Conservation (phyloP, 2,888 invertebrate genomes). For the Nysson spinosus region DNA sequence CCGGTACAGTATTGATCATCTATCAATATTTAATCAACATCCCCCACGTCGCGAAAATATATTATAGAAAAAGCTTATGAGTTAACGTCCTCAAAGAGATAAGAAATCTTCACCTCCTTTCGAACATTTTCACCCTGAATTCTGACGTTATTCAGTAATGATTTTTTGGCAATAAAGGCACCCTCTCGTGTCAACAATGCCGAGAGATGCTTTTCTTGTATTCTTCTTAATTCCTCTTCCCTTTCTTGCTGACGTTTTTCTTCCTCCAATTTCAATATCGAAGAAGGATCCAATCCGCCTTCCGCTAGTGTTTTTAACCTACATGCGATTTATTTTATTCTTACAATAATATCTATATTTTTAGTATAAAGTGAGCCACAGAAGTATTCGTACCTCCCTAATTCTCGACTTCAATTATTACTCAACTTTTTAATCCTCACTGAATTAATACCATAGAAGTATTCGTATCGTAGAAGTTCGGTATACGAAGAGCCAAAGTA, state of each 20-base stretch:
- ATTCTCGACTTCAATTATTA: too few species aligned
- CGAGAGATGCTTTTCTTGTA: conserved; percentile 37
- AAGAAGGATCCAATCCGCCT: conserved; percentile 19
- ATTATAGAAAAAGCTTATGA: neutral
- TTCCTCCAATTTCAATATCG: conserved; percentile 33
- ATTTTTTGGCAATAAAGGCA: conserved; percentile 40
- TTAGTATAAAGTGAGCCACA: too few species aligned
- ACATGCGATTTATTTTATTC: too few species aligned
- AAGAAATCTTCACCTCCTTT: conserved; percentile 29
- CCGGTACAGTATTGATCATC: too few species aligned
- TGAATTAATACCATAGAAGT: too few species aligned
- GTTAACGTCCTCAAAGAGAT: neutral
- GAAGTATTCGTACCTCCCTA: too few species aligned
- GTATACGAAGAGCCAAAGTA: too few species aligned
- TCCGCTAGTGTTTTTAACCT: conserved; percentile 37
- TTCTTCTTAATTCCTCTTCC: conserved; percentile 30
- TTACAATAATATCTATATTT: too few species aligned
- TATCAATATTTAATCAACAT: too few species aligned
- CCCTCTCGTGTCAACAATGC: conserved; percentile 31
- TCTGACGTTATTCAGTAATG: conserved; percentile 24
- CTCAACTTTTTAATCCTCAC: too few species aligned
- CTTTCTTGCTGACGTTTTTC: conserved; percentile 12
- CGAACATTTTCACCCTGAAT: conserved; percentile 30
- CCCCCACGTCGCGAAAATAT: neutral
- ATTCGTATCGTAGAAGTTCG: too few species aligned